Evolutionary conservation across 2,113 vertebrate genomes (phyloP).

Genomic region (Procavia capensis): DNA sequence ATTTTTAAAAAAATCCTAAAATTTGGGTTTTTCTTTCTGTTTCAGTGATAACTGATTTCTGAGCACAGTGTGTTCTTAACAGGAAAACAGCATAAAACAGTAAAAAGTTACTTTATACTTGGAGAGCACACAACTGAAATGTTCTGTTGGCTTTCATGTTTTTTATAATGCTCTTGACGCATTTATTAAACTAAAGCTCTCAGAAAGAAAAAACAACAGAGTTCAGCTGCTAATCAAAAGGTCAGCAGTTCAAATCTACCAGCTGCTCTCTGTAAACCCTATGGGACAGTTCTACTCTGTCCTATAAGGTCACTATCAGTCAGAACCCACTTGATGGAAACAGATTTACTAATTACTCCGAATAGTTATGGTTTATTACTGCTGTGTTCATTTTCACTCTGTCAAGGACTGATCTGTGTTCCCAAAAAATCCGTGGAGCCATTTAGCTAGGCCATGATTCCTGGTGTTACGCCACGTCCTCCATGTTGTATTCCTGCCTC

Average conservation of each 20-base stretch:
- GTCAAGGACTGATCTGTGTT: too few relatives aligned
- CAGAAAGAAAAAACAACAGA: background rate
- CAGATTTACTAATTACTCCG: background rate
- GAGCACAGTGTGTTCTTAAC: background rate
- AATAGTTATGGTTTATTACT: background rate
- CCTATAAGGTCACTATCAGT: too few relatives aligned
- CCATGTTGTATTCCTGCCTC: too few relatives aligned
- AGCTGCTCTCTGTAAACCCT: too few relatives aligned
- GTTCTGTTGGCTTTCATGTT: background rate
- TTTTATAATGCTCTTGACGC: background rate
- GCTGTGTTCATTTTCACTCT: background rate
- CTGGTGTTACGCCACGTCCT: too few relatives aligned
- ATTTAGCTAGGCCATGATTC: too few relatives aligned
- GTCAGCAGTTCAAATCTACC: too few relatives aligned
- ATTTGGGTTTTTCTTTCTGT: background rate
- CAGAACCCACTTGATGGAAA: too few relatives aligned
- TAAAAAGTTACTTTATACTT: background rate
- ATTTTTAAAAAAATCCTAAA: background rate
- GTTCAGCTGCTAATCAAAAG: too few relatives aligned
- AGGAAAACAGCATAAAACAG: background rate
- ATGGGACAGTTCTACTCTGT: too few relatives aligned
- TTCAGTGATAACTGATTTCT: background rate
- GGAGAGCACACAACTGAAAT: background rate
- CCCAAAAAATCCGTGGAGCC: too few relatives aligned
- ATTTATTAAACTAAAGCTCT: background rate